Base-by-base conservation (phyloP, 35 echinoderm and acorn worm species). In the Heliocidaris erythrogramma region DNA sequence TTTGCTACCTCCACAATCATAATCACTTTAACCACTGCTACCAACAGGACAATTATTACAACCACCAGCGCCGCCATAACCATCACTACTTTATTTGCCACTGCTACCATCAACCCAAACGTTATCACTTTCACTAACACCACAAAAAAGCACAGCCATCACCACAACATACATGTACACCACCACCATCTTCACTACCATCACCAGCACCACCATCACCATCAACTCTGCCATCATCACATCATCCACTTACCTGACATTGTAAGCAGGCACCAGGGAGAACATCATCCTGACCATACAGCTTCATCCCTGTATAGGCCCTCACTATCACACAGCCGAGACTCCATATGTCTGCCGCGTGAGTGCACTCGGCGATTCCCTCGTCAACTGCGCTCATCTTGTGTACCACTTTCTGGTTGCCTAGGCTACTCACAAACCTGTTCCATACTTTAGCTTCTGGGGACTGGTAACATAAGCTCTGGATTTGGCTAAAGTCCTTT, bases 391-490 rank as follows among this genome's bases (percentile, higher is more conserved):
- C 60, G 30, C 94, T 86, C 47, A 93, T 94, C 32, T 94, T 88
- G 85, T 94, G 85, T 4, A 94, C 97, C 48, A 94, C 49, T 7
- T 84, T 91, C n/a, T 65, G 35, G 92, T 94, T 94, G 32, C 96
- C 96, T 48, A 92, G 94, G 49, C 53, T 94, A 88, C 96, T 93
- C 60, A 98, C 95, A 42, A 97, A 97, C 7, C 84, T 94, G 48
- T 98, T 98, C 97, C 96, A 97, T 16, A 84, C 69, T 85, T 96
- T 97, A 32, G 97, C 96, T 91, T 98, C 97, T 17, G 97, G 97
- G 30, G 96, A 96, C 85, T 98, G 97, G 94, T 98, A 98, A 92
- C 97, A 97, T 35, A 98, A 93, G 96, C 97, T 98, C 90, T 98
- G 97, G 60, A 98, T 97, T 85, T 98, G 97, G 94, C 96, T 97